Conservation (phyloP, 2,797 vertebrate genomes). For the Cottoperca gobio region DNA sequence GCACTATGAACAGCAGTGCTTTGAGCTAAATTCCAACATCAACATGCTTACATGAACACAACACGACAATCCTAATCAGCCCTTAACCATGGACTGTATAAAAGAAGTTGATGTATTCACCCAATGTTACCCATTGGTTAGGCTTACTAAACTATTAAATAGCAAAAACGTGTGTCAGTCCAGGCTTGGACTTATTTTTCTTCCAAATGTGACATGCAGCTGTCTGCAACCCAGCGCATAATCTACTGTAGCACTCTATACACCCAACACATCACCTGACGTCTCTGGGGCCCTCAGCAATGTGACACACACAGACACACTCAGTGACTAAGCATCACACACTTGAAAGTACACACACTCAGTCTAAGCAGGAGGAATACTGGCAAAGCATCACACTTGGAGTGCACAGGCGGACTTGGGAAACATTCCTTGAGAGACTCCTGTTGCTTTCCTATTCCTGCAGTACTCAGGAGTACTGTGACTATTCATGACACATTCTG, state of each 20-base stretch:
- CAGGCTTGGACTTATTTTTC: not conserved
- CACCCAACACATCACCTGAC: slow-evolving; percentile 18
- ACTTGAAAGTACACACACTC: not conserved
- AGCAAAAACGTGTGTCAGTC: not conserved
- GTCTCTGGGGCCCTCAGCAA: not conserved
- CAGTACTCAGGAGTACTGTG: not conserved
- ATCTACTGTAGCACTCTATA: not conserved
- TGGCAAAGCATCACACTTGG: not conserved
- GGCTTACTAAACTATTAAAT: not conserved
- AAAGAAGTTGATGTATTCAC: too few relatives aligned
- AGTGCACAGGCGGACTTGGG: not conserved
- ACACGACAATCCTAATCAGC: not conserved
- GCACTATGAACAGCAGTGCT: too few relatives aligned
- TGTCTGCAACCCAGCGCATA: not conserved
- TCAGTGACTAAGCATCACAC: slow-evolving; percentile 3
- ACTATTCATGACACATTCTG: slow-evolving; percentile 1
- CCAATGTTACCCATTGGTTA: too few relatives aligned
- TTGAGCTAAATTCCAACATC: not conserved
- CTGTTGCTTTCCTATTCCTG: not conserved
- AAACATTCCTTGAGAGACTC: not conserved
- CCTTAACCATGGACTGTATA: too few relatives aligned
- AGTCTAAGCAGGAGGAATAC: not conserved
- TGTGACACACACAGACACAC: slow-evolving; percentile 17
- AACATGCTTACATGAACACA: not conserved
- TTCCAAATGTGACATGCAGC: not conserved